These are phyloP conservation scores for Lordiphosa stackelbergi DNA, from an alignment of 1,140 invertebrate species.

Conservation along the genomic window DNA sequence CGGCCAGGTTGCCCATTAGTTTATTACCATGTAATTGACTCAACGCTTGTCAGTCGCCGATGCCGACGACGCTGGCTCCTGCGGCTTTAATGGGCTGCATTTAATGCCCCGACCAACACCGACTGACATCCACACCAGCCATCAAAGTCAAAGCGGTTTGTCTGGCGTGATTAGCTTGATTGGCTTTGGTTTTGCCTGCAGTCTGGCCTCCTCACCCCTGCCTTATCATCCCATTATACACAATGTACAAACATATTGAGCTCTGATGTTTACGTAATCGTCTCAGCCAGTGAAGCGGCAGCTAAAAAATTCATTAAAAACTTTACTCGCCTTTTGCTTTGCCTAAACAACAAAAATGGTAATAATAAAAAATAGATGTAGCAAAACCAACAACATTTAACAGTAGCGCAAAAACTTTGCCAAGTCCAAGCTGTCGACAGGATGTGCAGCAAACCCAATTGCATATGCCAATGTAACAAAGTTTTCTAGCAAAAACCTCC, in stretches of 20 bases:
- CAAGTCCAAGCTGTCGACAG: constrained; percentile 72
- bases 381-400: constrained; percentile 59
- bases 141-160: constrained; percentile 64
- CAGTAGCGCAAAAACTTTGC: constrained; percentile 58
- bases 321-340: constrained; percentile 36
- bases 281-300: constrained; percentile 41
- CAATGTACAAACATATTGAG: too few species aligned
- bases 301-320: constrained; percentile 74
- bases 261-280: constrained; percentile 40
- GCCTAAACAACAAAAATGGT: constrained; percentile 34
- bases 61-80: constrained; percentile 37
- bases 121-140: constrained; percentile 23
- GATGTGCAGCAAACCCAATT: constrained; percentile 73
- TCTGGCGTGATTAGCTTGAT: constrained; percentile 61
- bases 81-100: constrained; percentile 71
- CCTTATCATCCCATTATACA: constrained; percentile 31
- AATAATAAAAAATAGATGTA: constrained; percentile 41
- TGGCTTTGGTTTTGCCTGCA: constrained; percentile 33
- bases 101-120: constrained; percentile 53
- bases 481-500: constrained; percentile 52
- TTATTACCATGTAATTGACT: constrained; percentile 74
- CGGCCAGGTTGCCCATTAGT: constrained; percentile 57
- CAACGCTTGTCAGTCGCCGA: constrained; percentile 61
- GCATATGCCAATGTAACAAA: constrained; percentile 70
- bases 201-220: constrained; percentile 32